Percentiles rank a stretch among this genome's conserved stretches.
Evolutionary conservation across 2,113 vertebrate genomes (phyloP).

Genomic region (Diadophis punctatus): DNA sequence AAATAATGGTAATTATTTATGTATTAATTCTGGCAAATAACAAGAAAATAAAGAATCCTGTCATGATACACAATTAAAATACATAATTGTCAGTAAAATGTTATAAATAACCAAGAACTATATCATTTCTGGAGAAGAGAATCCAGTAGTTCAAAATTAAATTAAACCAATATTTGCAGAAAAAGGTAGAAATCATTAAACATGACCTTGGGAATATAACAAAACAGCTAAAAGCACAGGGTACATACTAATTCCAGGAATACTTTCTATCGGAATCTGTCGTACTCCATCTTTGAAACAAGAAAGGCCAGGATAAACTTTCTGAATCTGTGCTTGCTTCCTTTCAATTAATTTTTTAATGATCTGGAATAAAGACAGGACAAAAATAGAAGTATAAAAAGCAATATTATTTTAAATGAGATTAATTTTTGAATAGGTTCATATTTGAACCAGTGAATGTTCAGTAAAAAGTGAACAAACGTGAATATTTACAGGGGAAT

Average conservation of each 20-base stretch:
- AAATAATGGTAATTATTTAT: neutral
- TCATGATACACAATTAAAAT: neutral
- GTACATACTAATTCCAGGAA: constrained; percentile 96
- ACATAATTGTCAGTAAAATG: neutral
- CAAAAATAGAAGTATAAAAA: neutral
- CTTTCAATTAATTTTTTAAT: constrained; percentile 99
- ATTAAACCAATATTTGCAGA: constrained; percentile 14
- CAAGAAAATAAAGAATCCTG: neutral
- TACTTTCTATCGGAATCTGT: constrained; percentile 98
- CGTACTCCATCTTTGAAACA: constrained; percentile 98
- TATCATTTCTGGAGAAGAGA: neutral
- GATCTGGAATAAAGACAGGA: constrained; percentile 77
- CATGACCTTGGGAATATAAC: neutral
- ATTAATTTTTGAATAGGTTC: neutral
- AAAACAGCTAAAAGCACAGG: neutral
- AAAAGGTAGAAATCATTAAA: neutral
- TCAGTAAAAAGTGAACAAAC: neutral
- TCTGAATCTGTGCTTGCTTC: constrained; percentile 96
- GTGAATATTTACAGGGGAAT: neutral
- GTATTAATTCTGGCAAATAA: neutral
- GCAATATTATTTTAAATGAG: neutral
- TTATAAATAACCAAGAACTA: neutral
- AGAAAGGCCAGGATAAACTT: constrained; percentile 97
- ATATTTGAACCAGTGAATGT: neutral
- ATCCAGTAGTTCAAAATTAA: constrained; percentile 22